Evolutionary conservation across 2,797 vertebrate species (phyloP).

Genomic region (Mormyrus proboscirostris): DNA sequence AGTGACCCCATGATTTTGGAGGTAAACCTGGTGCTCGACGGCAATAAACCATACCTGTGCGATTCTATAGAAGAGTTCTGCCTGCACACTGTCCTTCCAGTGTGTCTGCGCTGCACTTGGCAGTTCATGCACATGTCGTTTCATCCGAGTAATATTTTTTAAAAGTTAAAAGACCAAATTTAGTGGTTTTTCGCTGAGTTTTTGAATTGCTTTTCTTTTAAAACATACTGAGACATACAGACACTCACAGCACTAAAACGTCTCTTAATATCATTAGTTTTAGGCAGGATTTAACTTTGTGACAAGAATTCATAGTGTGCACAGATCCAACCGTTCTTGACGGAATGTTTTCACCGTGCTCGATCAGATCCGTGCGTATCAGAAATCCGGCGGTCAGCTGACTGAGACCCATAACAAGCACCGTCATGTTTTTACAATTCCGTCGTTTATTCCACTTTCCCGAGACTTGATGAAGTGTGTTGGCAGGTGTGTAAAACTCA

Average conservation of each 20-base stretch:
- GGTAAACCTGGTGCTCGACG: slow-evolving; percentile 35
- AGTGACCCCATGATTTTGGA: slow-evolving; percentile 17
- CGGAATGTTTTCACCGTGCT: background rate
- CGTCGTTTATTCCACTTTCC: background rate
- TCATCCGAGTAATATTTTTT: too few species aligned
- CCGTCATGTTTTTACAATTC: too few species aligned
- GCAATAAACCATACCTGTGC: slow-evolving; percentile 32
- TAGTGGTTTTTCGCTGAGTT: background rate
- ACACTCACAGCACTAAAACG: background rate
- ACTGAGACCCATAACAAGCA: background rate
- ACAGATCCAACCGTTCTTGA: background rate
- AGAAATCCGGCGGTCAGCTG: background rate
- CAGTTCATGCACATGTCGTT: background rate
- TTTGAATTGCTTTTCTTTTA: background rate
- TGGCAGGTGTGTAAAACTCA: background rate
- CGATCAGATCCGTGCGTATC: background rate
- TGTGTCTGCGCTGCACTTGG: background rate
- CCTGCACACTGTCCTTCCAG: slow-evolving; percentile 36
- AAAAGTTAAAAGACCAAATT: background rate
- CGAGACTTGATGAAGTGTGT: background rate
- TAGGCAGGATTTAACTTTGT: background rate
- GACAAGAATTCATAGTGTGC: too few species aligned
- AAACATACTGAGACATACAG: background rate
- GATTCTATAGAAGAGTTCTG: slow-evolving; percentile 56
- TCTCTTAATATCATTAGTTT: background rate